Base-by-base conservation (phyloP, 2,888 invertebrate genomes). In the Netelia inedita region DNA sequence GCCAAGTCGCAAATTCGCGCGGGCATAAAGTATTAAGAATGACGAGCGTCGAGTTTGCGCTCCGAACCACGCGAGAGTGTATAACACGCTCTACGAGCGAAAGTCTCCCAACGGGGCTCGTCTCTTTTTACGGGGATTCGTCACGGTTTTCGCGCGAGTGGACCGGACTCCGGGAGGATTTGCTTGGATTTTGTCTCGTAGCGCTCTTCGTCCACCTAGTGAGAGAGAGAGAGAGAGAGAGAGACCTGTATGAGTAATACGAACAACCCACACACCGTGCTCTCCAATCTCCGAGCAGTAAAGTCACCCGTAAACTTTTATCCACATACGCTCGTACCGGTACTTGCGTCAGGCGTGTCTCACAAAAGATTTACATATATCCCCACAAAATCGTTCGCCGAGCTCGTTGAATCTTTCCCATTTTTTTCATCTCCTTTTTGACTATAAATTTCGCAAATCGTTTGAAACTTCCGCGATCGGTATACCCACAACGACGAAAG, bases 11-110 rank as follows among this genome's bases (percentile, higher is more conserved):
- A 81, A 78, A 72, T 84, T 55, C 61, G 73, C 55, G 63, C 55
- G 68, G 61, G 68, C 76, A 73, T 81, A 66, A 84, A 76, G 72
- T 76, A 84, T 84, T 81, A 81, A 84, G 81, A 81, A 73, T 84
- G 81, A 84, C 76, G 83, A 79, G 74, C 57, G 46, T 43, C 53
- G 55, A 68, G 55, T 35, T 73, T 46, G 61, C 35, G 61, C 9
- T 41, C 61, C 16, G 72, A 46, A 61, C 53, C 43, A 35, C 59
- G 68, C 66, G 50, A 59, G 19, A 59, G 35, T 43, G 53, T 41
- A 5, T 35, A 35, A 35, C 5, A 57, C 65, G 59, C 23, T 61
- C 63, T 53, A 71, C 68, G 71, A 73, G 73, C 82, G 82, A 84
- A 84, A 84, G 82, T 84, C 71, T 75, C 61, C 35, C 46, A n/a